Percentiles rank a stretch among this genome's conserved stretches.
Evolutionary conservation across 2,113 vertebrate genomes (phyloP).

Genomic region (Seriola quinqueradiata): DNA sequence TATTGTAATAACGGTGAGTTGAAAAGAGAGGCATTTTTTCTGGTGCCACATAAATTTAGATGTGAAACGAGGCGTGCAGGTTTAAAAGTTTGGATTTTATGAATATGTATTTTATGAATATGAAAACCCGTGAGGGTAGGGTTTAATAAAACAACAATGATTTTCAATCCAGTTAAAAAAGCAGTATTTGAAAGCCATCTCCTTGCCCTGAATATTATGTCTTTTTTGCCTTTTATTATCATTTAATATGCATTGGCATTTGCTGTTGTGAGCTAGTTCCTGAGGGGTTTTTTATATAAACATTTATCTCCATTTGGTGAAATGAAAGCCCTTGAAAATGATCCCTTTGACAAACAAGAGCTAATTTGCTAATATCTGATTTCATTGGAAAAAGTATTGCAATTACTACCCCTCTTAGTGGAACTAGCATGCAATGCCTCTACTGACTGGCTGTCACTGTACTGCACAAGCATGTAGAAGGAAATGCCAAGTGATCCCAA

Average conservation of each 20-base stretch:
- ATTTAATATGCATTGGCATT: slow-evolving; percentile 36
- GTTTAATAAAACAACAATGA: background rate
- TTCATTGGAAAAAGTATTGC: background rate
- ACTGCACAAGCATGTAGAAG: slow-evolving; percentile 74
- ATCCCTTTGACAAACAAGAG: slow-evolving; percentile 15
- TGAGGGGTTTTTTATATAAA: slow-evolving; percentile 27
- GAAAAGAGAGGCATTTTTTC: slow-evolving; percentile 62
- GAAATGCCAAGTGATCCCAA: slow-evolving; percentile 51
- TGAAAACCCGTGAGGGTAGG: background rate
- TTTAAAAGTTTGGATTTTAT: background rate
- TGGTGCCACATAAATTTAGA: slow-evolving; percentile 53
- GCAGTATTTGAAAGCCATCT: slow-evolving; percentile 13
- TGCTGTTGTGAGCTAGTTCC: slow-evolving; percentile 64
- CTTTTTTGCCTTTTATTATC: slow-evolving; percentile 39
- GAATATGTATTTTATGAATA: background rate
- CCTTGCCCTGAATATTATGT: slow-evolving; percentile 43
- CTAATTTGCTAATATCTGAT: background rate
- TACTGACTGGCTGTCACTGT: slow-evolving; percentile 71
- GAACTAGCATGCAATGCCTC: slow-evolving; percentile 74
- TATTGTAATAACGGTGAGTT: slow-evolving; percentile 61
- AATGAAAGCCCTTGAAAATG: background rate
- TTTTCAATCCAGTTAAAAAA: slow-evolving; percentile 3
- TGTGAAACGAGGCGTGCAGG: slow-evolving; percentile 4
- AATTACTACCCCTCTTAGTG: slow-evolving; percentile 52
- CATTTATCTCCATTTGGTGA: slow-evolving; percentile 25